Conservation (phyloP, 1,140 invertebrate genomes). For the Drosophila ambigua region DNA sequence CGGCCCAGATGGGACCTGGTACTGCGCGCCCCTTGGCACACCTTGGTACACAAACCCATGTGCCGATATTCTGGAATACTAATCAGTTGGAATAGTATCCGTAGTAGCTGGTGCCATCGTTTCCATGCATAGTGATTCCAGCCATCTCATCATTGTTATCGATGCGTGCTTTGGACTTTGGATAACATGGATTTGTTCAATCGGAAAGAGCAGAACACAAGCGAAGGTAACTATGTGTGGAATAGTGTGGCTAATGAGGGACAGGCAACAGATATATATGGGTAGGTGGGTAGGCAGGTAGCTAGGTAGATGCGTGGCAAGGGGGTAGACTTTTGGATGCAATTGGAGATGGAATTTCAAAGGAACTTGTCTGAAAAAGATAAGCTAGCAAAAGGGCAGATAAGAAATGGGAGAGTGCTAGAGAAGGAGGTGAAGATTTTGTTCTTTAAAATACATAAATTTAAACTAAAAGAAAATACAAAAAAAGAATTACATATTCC, state of each 20-base stretch:
- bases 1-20: constrained; percentile 47
- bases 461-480: too few species aligned
- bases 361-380: too few species aligned
- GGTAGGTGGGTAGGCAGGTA: too few species aligned
- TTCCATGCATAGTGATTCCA: constrained; percentile 5
- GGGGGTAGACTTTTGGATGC: too few species aligned
- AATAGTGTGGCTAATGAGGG: constrained; percentile 13
- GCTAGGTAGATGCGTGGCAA: background rate
- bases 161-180: constrained; percentile 5
- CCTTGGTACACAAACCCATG: background rate
- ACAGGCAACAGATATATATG: background rate
- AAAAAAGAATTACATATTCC: too few species aligned
- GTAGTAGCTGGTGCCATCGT: background rate
- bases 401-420: too few species aligned
- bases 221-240: constrained; percentile 20
- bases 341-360: too few species aligned
- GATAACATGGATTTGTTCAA: constrained; percentile 24
- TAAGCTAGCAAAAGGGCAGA: too few species aligned
- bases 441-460: too few species aligned
- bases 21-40: too few species aligned
- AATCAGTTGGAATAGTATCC: constrained; percentile 12
- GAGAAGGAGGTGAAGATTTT: too few species aligned
- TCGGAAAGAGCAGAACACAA: constrained; percentile 13
- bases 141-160: constrained; percentile 13
- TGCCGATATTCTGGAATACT: constrained; percentile 19